Evolutionary conservation across 2,113 vertebrate genomes (phyloP), one percentile per base, ranked within the genome.

Genomic region (Mastomys coucha): DNA sequence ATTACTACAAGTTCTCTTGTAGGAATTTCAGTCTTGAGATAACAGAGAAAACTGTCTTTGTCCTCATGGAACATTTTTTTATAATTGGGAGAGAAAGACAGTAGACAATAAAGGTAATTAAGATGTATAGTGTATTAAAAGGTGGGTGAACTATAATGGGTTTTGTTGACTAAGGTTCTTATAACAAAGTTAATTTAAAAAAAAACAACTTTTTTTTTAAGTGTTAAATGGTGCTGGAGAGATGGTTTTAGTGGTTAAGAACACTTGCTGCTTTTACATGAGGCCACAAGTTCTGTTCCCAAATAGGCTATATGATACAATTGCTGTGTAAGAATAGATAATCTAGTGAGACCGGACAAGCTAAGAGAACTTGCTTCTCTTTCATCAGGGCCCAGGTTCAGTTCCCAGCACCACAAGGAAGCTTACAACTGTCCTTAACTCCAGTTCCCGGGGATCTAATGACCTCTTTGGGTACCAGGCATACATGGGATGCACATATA

Each of bases 11-110:
- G 10, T 70, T 88, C 72, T 96, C 1, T 73, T 84, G 28, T 69
- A 87, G 26, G 56, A 12, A 51, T 95, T 96, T 94, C 36, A 93
- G n/a, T 96, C 72, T 75, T 87, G 45, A 49, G 63, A 85, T 91
- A 91, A 93, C 76, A 85, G 75, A 39, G 63, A 90, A 96, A 94
- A 63, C 56, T 78, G 3, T 76, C 11, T 45, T 96, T 89, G 33
- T 19, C 65, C 2, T 97, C 26, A 5, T 60, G 39, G 19, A 90
- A 45, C 58, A 65, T 91, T 58, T 28, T 93, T 58, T 45, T 93
- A 36, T 95, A 70, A 2, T 51, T 42, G 67, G 67, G n/a, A 39
- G 22, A 84, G 36, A 94, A 36, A 84, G 36, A 86, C 31, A 73
- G 6, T 85, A 78, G 86, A 93, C 28, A 75, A 49, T 89, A 80